Percentiles rank a stretch among this genome's conserved stretches.
Conservation (phyloP, 2,888 invertebrate species). For the Phorcus lineatus region DNA sequence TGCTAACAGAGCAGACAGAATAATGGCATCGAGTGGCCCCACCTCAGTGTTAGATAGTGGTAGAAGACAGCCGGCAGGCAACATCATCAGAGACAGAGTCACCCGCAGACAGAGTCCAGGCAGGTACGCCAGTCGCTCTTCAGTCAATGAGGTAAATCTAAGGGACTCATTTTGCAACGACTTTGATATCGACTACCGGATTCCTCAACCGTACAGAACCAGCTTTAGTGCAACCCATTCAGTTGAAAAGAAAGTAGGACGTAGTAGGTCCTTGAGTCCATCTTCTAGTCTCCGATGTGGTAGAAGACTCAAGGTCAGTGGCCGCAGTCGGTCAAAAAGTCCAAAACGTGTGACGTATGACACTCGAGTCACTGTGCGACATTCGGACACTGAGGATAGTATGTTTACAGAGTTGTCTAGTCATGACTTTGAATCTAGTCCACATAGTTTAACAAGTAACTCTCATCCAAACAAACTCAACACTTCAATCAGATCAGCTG, state of each 20-base stretch:
- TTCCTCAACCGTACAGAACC: slow-evolving; percentile 70
- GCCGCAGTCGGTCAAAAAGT: slow-evolving; percentile 55
- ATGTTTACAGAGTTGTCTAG: slow-evolving; percentile 55
- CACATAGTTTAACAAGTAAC: background rate
- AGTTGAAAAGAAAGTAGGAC: slow-evolving; percentile 49
- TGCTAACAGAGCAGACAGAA: slow-evolving; percentile 3
- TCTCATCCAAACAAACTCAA: slow-evolving; percentile 24
- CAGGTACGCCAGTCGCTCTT: slow-evolving; percentile 30
- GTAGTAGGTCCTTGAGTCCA: slow-evolving; percentile 63
- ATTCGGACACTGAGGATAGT: slow-evolving; percentile 54
- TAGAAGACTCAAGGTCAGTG: slow-evolving; percentile 37
- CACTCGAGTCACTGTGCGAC: slow-evolving; percentile 62
- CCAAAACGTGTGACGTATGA: slow-evolving; percentile 68
- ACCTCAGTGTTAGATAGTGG: slow-evolving; percentile 64
- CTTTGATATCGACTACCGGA: slow-evolving; percentile 47
- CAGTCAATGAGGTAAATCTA: background rate
- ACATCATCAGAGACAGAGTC: slow-evolving; percentile 55
- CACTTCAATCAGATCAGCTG: slow-evolving; percentile 26
- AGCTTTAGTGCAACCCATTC: slow-evolving; percentile 70
- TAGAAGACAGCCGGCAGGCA: slow-evolving; percentile 35
- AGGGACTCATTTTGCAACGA: slow-evolving; percentile 27
- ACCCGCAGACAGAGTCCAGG: slow-evolving; percentile 61
- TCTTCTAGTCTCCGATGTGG: slow-evolving; percentile 56
- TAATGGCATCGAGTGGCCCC: slow-evolving; percentile 63
- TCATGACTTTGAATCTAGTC: slow-evolving; percentile 39